phyloP scores from a whole-genome alignment of 1,140 invertebrate species.

The Scaptomyza hsui region DNA sequence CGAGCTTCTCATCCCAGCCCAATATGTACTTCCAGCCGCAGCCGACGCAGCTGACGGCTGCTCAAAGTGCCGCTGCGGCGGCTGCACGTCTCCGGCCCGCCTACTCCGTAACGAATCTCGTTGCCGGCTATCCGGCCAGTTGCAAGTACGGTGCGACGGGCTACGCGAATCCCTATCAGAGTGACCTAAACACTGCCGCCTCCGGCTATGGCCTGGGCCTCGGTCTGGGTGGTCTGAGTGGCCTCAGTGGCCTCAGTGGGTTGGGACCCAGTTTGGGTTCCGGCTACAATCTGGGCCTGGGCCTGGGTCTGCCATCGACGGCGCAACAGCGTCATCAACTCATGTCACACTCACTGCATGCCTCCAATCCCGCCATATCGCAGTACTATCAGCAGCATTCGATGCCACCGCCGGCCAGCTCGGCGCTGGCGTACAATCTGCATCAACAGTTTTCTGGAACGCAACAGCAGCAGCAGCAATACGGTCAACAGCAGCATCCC shows the following conservation, averaged over 20 bases:
- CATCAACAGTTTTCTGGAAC: constrained; percentile 79
- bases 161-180: constrained; percentile 69
- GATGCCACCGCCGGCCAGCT: constrained; percentile 32
- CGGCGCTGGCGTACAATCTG: constrained; percentile 70
- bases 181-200: constrained; percentile 38
- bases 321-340: constrained; percentile 75
- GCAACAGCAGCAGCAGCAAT: constrained; percentile 65
- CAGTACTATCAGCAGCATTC: constrained; percentile 76
- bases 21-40: constrained; percentile 81
- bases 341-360: constrained; percentile 80
- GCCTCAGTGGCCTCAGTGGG: too few species aligned
- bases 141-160: constrained; percentile 67
- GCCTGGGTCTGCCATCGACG: constrained; percentile 25
- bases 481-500: constrained; percentile 48
- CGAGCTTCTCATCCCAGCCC: constrained; percentile 82
- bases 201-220: constrained; percentile 17
- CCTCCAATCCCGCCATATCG: constrained; percentile 83
- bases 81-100: constrained; percentile 72
- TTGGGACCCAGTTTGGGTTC: neutral
- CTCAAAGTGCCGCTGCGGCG: constrained; percentile 68
- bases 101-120: constrained; percentile 78
- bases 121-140: constrained; percentile 53
- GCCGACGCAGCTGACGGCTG: constrained; percentile 59
- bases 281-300: constrained; percentile 23
- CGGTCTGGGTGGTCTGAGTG: constrained; percentile 13